Conservation (phyloP, 2,113 vertebrate genomes). For the Grammomys surdaster region DNA sequence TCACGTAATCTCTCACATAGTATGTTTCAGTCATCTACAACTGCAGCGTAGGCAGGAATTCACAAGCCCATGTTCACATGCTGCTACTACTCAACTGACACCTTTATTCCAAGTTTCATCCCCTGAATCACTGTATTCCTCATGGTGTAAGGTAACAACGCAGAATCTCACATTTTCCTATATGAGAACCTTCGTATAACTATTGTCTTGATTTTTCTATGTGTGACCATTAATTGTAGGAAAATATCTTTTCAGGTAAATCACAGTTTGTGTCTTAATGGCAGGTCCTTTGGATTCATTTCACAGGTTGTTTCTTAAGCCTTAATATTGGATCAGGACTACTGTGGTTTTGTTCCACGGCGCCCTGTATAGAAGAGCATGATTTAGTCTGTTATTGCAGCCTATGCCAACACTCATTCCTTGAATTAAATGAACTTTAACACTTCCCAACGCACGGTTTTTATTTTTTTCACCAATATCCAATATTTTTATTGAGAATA, state of each 20-base stretch:
- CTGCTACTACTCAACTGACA: too few relatives aligned
- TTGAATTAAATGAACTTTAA: not conserved
- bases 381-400: not conserved
- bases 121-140: not conserved
- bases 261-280: fast-evolving
- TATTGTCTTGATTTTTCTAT: not conserved
- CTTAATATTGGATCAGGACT: not conserved
- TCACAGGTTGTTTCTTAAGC: not conserved
- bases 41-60: not conserved
- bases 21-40: not conserved
- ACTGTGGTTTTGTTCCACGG: not conserved
- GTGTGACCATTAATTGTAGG: not conserved
- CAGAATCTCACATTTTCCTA: fast-evolving
- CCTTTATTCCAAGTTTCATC: not conserved
- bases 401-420: not conserved
- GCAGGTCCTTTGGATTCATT: not conserved
- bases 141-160: fast-evolving
- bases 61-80: not conserved
- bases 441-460: not conserved
- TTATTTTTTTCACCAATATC: not conserved
- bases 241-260: not conserved
- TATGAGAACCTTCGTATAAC: not conserved
- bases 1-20: not conserved
- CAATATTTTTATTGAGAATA: not conserved
- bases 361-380: too few relatives aligned